phyloP scores from a whole-genome alignment of 2,797 vertebrate species.

The Oryzias dopingdopingensis region DNA sequence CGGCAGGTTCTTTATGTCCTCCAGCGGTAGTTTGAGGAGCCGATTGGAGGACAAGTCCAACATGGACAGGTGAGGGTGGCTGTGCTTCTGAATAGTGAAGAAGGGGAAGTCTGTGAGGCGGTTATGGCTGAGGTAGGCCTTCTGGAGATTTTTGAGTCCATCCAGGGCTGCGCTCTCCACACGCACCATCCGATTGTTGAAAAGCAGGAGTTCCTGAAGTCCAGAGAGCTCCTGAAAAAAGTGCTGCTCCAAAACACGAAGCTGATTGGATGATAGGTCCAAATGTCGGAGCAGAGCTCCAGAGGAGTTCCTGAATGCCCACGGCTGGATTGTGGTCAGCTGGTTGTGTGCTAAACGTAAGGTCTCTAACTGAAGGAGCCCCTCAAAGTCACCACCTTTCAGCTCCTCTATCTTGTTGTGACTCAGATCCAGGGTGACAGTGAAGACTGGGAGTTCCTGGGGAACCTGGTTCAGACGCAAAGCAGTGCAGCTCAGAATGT shows the following conservation, averaged over 20 bases:
- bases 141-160: conserved; percentile 74
- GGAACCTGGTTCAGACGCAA: conserved; percentile 75
- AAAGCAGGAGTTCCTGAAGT: conserved; percentile 87
- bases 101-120: conserved; percentile 88
- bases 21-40: conserved; percentile 78
- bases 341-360: conserved; percentile 84
- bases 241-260: conserved; percentile 74
- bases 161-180: conserved; percentile 81
- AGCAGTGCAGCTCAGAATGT: conserved; percentile 88
- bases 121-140: conserved; percentile 90
- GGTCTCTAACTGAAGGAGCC: conserved; percentile 78
- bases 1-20: conserved; percentile 77
- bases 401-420: conserved; percentile 82
- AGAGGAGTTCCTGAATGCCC: conserved; percentile 80
- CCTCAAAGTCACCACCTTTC: conserved; percentile 68
- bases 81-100: conserved; percentile 78
- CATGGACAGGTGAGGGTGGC: conserved; percentile 73
- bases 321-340: conserved; percentile 65
- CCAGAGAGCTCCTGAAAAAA: conserved; percentile 81
- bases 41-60: conserved; percentile 92
- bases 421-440: conserved; percentile 85
- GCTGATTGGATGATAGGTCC: conserved; percentile 89
- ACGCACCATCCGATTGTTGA: conserved; percentile 82
- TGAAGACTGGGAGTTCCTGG: conserved; percentile 57
- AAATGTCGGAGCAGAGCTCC: conserved; percentile 76